A percentile compares a stretch with the other conserved stretches of the same genome.
Conservation (phyloP, 2,797 vertebrate genomes). For the Silurus lanzhouensis region DNA sequence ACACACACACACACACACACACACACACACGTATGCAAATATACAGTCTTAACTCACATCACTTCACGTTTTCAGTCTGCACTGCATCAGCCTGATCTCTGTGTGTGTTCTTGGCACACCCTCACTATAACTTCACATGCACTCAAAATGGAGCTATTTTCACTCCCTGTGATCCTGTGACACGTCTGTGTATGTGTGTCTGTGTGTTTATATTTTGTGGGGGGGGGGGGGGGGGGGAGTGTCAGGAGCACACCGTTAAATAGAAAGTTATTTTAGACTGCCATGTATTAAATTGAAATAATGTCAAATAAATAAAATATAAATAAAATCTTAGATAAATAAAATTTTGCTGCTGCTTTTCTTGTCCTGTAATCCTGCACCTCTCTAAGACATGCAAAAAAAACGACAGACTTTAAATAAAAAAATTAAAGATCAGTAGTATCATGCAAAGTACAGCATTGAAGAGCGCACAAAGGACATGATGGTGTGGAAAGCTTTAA, state of each 20-base stretch:
- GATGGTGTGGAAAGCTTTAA: background rate
- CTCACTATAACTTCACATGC: conserved; percentile 57
- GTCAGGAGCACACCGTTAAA: background rate
- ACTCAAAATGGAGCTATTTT: conserved; percentile 69
- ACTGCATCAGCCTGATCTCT: conserved; percentile 40
- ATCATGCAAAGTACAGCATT: background rate
- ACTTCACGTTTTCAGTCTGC: conserved; percentile 41
- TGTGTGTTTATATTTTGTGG: background rate
- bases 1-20: background rate
- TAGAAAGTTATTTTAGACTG: background rate
- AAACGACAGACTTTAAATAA: background rate
- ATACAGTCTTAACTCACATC: conserved; percentile 25
- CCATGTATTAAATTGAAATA: background rate
- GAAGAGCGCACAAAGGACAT: background rate
- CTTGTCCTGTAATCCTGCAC: background rate
- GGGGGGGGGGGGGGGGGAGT: background rate
- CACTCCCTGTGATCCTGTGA: conserved; percentile 41
- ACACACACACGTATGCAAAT: conserved; percentile 3
- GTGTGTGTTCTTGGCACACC: conserved; percentile 45
- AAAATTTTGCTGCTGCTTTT: background rate
- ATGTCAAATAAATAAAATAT: no score
- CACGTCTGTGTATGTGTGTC: conserved; percentile 28
- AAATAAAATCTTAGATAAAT: background rate
- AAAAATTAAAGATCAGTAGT: background rate
- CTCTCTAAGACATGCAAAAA: background rate